phyloP scores from a whole-genome alignment of 2,113 vertebrate genomes.

The Ariopsis seemanni region DNA sequence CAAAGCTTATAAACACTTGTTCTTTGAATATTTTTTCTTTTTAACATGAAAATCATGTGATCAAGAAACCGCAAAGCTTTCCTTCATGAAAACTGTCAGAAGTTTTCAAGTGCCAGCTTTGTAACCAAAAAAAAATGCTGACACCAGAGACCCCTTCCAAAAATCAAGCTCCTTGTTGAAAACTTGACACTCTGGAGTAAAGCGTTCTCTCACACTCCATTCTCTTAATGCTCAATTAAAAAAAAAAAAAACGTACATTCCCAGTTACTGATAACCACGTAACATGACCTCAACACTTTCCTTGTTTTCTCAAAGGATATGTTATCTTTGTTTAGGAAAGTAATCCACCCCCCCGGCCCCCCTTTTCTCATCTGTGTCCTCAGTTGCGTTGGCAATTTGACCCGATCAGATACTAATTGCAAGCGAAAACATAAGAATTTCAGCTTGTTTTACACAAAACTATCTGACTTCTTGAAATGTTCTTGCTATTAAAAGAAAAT shows the following conservation, averaged over 20 bases:
- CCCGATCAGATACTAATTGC: background rate
- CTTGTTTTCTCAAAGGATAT: conserved; percentile 3
- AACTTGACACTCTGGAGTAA: background rate
- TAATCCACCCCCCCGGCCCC: background rate
- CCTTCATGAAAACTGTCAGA: background rate
- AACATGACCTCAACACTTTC: background rate
- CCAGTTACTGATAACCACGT: background rate
- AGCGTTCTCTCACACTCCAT: background rate
- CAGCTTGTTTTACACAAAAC: background rate
- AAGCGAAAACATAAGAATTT: background rate
- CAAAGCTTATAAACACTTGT: background rate
- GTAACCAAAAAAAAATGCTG: background rate
- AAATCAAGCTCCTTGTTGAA: background rate
- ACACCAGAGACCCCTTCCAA: background rate
- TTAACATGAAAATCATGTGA: background rate
- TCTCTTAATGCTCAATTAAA: background rate
- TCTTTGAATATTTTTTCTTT: background rate
- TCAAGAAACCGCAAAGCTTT: background rate
- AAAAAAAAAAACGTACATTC: background rate
- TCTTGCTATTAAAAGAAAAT: conserved; percentile 6
- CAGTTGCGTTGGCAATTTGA: background rate
- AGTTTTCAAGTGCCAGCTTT: background rate
- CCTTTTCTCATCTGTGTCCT: background rate
- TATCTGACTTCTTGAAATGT: background rate
- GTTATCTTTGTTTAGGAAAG: conserved; percentile 14